Percentiles rank a stretch among this genome's conserved stretches.
phyloP scores from a whole-genome alignment of 2,797 vertebrate species.

The Prunella strophiata region DNA sequence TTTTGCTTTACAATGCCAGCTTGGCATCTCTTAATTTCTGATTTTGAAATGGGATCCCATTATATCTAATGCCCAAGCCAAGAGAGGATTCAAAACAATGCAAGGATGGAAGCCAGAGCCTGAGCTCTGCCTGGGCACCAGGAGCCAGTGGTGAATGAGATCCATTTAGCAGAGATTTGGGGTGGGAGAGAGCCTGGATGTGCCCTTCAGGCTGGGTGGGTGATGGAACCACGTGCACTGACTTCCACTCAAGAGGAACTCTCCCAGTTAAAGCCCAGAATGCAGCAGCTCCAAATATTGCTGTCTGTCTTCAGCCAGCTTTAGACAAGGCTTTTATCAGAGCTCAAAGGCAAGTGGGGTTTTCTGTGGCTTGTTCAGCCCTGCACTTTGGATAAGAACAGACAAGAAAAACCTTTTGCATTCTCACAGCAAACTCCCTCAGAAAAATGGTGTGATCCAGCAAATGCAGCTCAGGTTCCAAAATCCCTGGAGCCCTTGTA shows the following conservation, averaged over 20 bases:
- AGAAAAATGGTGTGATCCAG: neutral
- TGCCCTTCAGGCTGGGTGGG: neutral
- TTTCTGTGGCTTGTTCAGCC: neutral
- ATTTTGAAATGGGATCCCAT: neutral
- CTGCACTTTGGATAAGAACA: neutral
- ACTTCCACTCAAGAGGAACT: neutral
- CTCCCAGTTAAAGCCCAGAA: neutral
- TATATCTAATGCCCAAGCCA: neutral
- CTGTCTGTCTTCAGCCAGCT: neutral
- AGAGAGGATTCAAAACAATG: neutral
- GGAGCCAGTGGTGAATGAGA: neutral
- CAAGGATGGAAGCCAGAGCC: neutral
- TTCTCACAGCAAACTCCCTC: neutral
- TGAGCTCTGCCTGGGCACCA: neutral
- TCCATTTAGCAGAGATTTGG: neutral
- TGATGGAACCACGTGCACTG: neutral
- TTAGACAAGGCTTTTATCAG: neutral
- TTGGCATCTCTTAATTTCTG: neutral
- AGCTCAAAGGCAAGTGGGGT: conserved; percentile 45
- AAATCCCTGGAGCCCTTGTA: neutral
- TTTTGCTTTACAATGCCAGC: neutral
- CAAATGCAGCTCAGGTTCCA: neutral
- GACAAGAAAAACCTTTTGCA: neutral
- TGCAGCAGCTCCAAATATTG: neutral
- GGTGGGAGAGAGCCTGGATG: neutral